phyloP scores from a whole-genome alignment of 2,113 vertebrate species.

The Chloropsis cyanopogon region DNA sequence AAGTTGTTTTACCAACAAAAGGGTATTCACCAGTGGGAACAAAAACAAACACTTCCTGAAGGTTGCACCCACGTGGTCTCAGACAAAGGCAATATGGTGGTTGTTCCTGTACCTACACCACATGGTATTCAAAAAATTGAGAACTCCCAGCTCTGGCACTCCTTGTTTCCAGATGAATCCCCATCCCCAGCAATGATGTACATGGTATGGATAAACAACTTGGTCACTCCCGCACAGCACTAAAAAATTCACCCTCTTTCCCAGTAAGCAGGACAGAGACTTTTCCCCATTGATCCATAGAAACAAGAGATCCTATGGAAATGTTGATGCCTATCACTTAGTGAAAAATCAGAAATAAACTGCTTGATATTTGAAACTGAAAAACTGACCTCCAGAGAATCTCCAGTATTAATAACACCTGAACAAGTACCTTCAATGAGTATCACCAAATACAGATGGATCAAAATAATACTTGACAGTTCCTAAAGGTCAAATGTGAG shows the following conservation, averaged over 20 bases:
- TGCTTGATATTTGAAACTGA: background rate
- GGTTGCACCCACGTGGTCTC: rapidly evolving
- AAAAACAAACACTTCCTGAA: background rate
- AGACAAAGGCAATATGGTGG: background rate
- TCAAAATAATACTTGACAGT: background rate
- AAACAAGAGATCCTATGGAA: background rate
- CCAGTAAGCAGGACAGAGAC: background rate
- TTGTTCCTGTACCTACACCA: rapidly evolving
- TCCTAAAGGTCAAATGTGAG: background rate
- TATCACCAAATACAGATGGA: background rate
- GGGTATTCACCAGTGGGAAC: background rate
- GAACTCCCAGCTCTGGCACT: background rate
- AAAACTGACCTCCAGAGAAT: background rate
- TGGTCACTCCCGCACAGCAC: background rate
- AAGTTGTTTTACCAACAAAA: background rate
- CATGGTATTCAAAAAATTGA: background rate
- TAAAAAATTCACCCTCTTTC: background rate
- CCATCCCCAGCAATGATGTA: rapidly evolving
- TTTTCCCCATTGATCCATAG: background rate
- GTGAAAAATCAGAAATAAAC: background rate
- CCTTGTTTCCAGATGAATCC: background rate
- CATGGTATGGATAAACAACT: too few species aligned
- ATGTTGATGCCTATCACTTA: background rate
- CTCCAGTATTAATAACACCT: background rate
- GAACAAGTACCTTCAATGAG: background rate